Base-by-base conservation (phyloP, 2,113 vertebrate genomes). In the Platichthys stellatus region DNA sequence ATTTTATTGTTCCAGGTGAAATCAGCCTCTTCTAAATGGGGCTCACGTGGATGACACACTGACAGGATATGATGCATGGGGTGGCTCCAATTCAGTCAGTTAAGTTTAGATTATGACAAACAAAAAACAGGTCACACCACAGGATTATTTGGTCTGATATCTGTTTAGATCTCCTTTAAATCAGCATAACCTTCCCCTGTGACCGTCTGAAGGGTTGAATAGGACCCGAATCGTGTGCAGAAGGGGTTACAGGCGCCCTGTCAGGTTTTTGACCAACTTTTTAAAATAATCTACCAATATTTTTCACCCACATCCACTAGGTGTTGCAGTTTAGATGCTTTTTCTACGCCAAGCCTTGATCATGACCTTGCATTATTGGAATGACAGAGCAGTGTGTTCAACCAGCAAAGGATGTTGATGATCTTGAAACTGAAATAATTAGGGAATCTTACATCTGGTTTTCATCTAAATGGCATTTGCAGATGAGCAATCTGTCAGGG, bases 401-500 rank as follows among this genome's bases (percentile, higher is more conserved):
- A 63, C 38, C 17, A 56, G 58, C 35, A 64, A 54, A 35, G 40
- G 5, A 74, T 61, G 69, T 43, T 58, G 35, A 31, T 63, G 74
- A 54, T 71, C 51, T 70, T 40, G 20, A 18, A 47, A 79, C 26
- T 43, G 23, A 60, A 38, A 60, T 72, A 51, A 72, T 78, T 31
- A 51, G 28, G 54, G 35, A 63, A 66, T 80, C 26, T 54, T 17
- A 6, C 68, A 54, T 61, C 28, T 78, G 35, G n/a, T 64, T 51
- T 61, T 62, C 13, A 47, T 63, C 62, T 15, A n/a, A 63, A 53
- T 72, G 63, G 78, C 77, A 86, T 86, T 86, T 76, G 21, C 56
- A 72, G 69, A 68, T 62, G 51, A 76, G 71, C 53, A 69, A 53
- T 79, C 61, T 74, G 45, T 68, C 70, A 65, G 45, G 40, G 61